phyloP scores from a whole-genome alignment of 2,888 invertebrate genomes.

The Troglohyphantes excavatus region DNA sequence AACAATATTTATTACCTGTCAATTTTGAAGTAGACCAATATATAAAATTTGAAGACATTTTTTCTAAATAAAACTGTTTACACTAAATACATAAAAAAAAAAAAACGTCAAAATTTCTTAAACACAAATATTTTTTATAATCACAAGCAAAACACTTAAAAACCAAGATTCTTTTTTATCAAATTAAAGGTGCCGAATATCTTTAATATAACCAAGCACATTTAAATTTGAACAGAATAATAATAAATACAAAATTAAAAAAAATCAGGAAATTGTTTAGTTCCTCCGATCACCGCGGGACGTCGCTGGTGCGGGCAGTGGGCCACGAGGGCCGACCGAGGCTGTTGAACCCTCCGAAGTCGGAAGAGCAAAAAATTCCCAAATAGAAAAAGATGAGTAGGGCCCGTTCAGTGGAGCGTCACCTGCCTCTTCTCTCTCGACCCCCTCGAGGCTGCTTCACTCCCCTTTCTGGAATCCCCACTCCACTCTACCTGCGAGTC shows the following conservation, averaged over 20 bases:
- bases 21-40: too few relatives aligned
- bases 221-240: neutral
- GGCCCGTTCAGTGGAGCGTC: slow-evolving; percentile 70
- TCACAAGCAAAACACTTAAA: too few relatives aligned
- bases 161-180: too few relatives aligned
- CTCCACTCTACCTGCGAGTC: neutral
- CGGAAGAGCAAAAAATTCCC: slow-evolving; percentile 60
- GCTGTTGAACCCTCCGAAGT: slow-evolving; percentile 63
- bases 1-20: too few relatives aligned
- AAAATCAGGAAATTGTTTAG: slow-evolving; percentile 32
- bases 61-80: too few relatives aligned
- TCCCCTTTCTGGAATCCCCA: neutral
- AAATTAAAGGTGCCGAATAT: too few relatives aligned
- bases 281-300: slow-evolving; percentile 66
- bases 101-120: too few relatives aligned
- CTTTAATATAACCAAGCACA: too few relatives aligned
- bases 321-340: slow-evolving; percentile 74
- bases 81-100: too few relatives aligned
- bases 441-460: slow-evolving; percentile 67
- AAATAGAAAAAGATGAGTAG: slow-evolving; percentile 71
- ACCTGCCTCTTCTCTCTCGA: slow-evolving; percentile 49
- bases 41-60: too few relatives aligned
- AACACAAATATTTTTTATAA: too few relatives aligned
- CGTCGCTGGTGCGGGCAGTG: slow-evolving; percentile 77
- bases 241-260: slow-evolving; percentile 1